These are phyloP conservation scores for Micropoecilia bifurca DNA, from an alignment of 2,797 vertebrate species.

Conservation along the genomic window DNA sequence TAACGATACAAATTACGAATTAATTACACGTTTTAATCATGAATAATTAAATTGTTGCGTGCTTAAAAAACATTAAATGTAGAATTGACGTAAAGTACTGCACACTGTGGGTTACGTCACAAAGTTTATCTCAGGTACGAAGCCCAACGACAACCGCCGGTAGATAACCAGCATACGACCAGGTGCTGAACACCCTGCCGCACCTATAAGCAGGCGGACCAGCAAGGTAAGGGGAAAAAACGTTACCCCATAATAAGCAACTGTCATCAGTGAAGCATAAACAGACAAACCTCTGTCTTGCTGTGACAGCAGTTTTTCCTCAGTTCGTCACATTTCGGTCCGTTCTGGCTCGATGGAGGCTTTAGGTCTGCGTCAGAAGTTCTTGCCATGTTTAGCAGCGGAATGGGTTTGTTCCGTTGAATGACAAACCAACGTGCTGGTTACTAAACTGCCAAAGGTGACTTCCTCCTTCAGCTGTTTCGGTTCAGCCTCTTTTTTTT, in stretches of 20 bases:
- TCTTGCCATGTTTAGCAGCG: constrained; percentile 63
- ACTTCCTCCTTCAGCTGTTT: constrained; percentile 70
- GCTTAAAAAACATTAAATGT: neutral
- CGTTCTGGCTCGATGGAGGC: constrained; percentile 35
- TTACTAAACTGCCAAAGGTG: constrained; percentile 46
- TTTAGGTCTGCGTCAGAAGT: constrained; percentile 49
- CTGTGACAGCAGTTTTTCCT: constrained; percentile 52
- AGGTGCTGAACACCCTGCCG: neutral
- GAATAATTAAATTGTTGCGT: neutral
- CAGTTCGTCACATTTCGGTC: constrained; percentile 32
- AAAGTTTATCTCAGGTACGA: constrained; percentile 13
- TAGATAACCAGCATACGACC: neutral
- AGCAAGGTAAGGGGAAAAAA: too few species aligned
- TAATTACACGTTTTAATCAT: neutral
- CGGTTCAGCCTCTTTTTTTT: constrained; percentile 38
- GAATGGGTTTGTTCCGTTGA: constrained; percentile 12
- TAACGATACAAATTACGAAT: neutral
- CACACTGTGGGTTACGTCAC: constrained; percentile 8
- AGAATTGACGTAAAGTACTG: neutral
- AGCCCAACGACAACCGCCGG: neutral
- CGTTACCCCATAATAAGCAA: neutral
- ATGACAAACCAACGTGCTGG: constrained; percentile 34
- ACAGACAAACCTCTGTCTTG: constrained; percentile 59
- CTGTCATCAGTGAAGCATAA: neutral
- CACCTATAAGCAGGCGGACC: neutral